Conservation (phyloP, 2,797 vertebrate species). For the Alca torda region DNA sequence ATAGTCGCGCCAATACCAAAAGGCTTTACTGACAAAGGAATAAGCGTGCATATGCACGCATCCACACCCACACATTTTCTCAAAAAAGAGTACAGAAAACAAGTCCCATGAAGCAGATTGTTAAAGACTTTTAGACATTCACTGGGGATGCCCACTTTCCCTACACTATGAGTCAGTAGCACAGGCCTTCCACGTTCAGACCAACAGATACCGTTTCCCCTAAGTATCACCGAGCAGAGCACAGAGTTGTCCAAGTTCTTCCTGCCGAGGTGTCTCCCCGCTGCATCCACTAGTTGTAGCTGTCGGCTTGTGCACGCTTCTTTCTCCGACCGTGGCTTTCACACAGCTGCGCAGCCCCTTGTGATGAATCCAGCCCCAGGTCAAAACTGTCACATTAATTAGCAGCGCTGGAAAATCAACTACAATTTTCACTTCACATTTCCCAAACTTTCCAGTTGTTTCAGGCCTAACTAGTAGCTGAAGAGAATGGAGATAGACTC, state of each 20-base stretch:
- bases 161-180: neutral
- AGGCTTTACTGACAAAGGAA: neutral
- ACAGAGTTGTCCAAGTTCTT: neutral
- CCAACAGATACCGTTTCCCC: neutral
- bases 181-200: neutral
- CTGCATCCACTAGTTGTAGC: neutral
- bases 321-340: neutral
- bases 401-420: neutral
- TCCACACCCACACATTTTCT: neutral
- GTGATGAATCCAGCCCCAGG: neutral
- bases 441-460: neutral
- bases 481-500: neutral
- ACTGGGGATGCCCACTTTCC: neutral
- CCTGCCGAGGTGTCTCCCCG: fast-evolving
- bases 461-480: neutral
- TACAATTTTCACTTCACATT: neutral
- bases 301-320: neutral
- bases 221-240: neutral
- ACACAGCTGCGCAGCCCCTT: fast-evolving
- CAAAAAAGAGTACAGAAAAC: neutral
- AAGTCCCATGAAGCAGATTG: neutral
- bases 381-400: neutral
- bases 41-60: neutral
- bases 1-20: neutral
- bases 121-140: neutral